A percentile compares a stretch with the other conserved stretches of the same genome.
Evolutionary conservation across 1,140 invertebrate genomes (phyloP).

Genomic region (Trachelipus rathkii): DNA sequence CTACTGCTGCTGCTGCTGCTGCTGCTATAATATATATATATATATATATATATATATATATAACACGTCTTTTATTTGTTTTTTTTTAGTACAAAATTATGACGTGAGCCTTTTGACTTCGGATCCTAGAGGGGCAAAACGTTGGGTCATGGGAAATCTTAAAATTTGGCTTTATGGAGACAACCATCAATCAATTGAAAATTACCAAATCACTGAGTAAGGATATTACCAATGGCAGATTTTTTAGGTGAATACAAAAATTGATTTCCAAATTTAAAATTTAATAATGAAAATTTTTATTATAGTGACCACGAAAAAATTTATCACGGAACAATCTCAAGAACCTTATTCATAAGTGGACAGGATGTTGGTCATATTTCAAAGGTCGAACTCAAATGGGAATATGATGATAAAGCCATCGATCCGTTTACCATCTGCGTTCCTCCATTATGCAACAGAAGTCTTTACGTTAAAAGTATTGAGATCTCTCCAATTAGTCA

Average conservation of each 20-base stretch:
- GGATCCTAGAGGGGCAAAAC: conserved; percentile 68
- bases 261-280: neutral
- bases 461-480: conserved; percentile 19
- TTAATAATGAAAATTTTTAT: neutral
- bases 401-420: conserved; percentile 20
- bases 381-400: conserved; percentile 20
- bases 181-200: conserved; percentile 64
- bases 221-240: neutral
- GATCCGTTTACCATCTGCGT: conserved; percentile 20
- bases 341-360: conserved; percentile 13
- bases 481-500: conserved; percentile 24
- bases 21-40: too few species aligned
- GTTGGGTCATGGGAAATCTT: conserved; percentile 72
- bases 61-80: neutral
- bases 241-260: too few species aligned
- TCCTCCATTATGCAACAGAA: conserved; percentile 21
- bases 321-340: conserved; percentile 4
- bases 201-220: conserved; percentile 70
- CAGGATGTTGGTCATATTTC: neutral
- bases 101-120: conserved; percentile 71
- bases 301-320: conserved; percentile 22
- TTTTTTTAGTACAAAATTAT: conserved; percentile 66
- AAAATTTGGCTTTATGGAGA: conserved; percentile 70
- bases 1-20: too few species aligned
- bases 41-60: too few species aligned